Conservation (phyloP, 2,888 invertebrate genomes). For the Thyatira batis region DNA sequence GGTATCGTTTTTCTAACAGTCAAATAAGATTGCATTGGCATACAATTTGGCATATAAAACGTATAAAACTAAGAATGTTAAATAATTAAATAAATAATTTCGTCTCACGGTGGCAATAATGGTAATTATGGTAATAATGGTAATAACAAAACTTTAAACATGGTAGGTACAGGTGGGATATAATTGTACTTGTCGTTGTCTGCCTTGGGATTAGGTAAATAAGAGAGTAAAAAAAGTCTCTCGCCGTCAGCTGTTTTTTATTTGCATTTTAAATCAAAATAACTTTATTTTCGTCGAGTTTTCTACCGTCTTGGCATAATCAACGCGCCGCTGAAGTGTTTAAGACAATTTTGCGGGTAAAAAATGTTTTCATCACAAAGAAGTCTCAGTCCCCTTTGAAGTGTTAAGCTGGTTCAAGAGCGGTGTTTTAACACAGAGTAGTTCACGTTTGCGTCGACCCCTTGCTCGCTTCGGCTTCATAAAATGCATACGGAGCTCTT, state of each 20-base stretch:
- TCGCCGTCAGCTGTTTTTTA: constrained; percentile 56
- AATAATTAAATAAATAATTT: too few relatives aligned
- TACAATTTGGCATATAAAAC: too few relatives aligned
- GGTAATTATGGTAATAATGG: too few relatives aligned
- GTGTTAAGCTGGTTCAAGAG: constrained; percentile 41
- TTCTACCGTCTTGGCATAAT: constrained; percentile 72
- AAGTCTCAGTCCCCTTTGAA: constrained; percentile 53
- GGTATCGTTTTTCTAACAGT: too few relatives aligned
- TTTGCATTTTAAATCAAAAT: constrained; percentile 78
- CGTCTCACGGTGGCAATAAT: too few relatives aligned
- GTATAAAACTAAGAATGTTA: too few relatives aligned
- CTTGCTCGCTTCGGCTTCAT: constrained; percentile 8
- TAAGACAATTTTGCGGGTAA: constrained; percentile 68
- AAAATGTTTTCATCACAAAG: constrained; percentile 62
- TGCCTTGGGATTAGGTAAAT: constrained; percentile 64
- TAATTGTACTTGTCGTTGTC: constrained; percentile 29
- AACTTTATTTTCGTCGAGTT: constrained; percentile 74
- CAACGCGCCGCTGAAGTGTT: constrained; percentile 68
- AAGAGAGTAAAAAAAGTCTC: constrained; percentile 55
- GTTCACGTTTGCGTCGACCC: constrained; percentile 5
- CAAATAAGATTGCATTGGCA: too few relatives aligned
- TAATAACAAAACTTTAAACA: not conserved
- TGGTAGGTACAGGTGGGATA: not conserved
- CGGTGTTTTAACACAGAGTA: constrained; percentile 24
- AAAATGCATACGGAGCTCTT: constrained; percentile 20